Evolutionary conservation across 2,797 vertebrate genomes (phyloP), one percentile per base, ranked within the genome.

Genomic region (Vespertilio murinus): DNA sequence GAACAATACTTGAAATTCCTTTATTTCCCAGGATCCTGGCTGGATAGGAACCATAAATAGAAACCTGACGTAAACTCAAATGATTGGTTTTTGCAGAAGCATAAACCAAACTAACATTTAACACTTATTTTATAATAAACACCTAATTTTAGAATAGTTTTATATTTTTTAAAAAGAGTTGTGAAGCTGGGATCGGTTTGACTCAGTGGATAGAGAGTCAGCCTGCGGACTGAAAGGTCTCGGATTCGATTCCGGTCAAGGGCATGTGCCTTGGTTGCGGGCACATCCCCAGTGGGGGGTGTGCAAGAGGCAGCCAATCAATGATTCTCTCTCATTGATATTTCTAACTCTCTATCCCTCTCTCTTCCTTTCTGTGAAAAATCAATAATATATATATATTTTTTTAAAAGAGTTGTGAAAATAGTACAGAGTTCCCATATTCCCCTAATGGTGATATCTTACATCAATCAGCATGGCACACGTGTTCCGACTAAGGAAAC

Each of bases 141-240:
- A 67, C 38, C 75, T 88, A 87, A 56, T 80, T 89, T 95, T 82
- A 70, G 52, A 92, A 52, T 49, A 54, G 25, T 67, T 91, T 88
- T 47, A 81, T 33, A 79, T 54, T 71, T 65, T 33, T 45, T 13
- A 54, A 70, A 49, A 59, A 61, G 77, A 64, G 17, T 49, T n/a
- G 30, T n/a, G 38, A 78, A 28, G n/a, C n/a, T n/a, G n/a, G n/a
- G n/a, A n/a, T n/a, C n/a, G n/a, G n/a, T n/a, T n/a, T n/a, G n/a
- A n/a, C n/a, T n/a, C n/a, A n/a, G n/a, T n/a, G n/a, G n/a, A n/a
- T n/a, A n/a, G n/a, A n/a, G n/a, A n/a, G n/a, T n/a, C n/a, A n/a
- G n/a, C n/a, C n/a, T n/a, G n/a, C n/a, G n/a, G n/a, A n/a, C n/a
- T n/a, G n/a, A n/a, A n/a, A n/a, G n/a, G n/a, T n/a, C n/a, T n/a